phyloP scores from a whole-genome alignment of 1,140 invertebrate genomes.

The Holotrichia oblita region DNA sequence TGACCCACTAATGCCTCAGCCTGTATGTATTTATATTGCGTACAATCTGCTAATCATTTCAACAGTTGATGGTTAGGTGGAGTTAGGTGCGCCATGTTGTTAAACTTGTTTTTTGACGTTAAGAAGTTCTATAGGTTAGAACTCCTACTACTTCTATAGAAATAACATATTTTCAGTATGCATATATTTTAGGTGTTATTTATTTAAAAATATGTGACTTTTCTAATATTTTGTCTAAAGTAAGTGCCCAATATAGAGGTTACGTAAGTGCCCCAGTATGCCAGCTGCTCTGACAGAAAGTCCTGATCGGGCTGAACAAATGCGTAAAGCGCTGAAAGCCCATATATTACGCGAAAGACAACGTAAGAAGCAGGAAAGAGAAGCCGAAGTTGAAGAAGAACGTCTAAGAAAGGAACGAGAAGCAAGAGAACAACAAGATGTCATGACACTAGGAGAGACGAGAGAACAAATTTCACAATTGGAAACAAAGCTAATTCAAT shows the following conservation, averaged over 20 bases:
- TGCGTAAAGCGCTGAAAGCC: conserved; percentile 86
- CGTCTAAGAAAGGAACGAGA: conserved; percentile 86
- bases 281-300: conserved; percentile 67
- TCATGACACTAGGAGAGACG: conserved; percentile 88
- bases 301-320: conserved; percentile 81
- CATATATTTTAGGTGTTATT: not conserved
- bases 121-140: no score
- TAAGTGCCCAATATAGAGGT: no score
- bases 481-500: conserved; percentile 78
- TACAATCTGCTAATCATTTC: no score
- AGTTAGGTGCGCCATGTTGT: no score
- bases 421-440: conserved; percentile 90
- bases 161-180: not conserved
- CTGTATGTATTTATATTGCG: no score
- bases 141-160: not conserved
- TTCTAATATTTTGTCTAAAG: no score
- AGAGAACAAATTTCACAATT: conserved; percentile 86
- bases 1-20: no score
- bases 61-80: no score
- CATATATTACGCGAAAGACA: conserved; percentile 90
- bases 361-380: conserved; percentile 88
- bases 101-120: no score
- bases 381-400: conserved; percentile 90
- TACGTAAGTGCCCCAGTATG: conserved; percentile 61
- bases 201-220: not conserved